Evolutionary conservation across 2,888 invertebrate genomes (phyloP).

Genomic region (Pristionchus entomophagus): DNA sequence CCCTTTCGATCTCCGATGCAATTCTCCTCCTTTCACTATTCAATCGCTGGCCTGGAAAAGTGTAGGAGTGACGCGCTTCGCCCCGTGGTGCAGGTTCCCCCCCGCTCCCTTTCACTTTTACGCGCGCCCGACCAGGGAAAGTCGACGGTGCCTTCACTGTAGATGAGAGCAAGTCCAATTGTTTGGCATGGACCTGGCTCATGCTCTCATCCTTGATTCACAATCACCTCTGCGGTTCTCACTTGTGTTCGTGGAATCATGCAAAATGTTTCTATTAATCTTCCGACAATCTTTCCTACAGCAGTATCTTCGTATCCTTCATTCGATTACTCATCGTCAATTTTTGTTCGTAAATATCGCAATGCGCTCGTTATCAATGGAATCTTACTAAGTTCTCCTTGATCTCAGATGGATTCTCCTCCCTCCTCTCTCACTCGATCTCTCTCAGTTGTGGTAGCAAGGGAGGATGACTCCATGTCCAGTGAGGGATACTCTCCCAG

Average conservation of each 20-base stretch:
- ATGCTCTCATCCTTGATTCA: no score
- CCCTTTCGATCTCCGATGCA: slow-evolving; percentile 6
- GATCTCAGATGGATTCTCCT: slow-evolving; percentile 53
- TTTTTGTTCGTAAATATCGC: neutral
- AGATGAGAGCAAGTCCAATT: no score
- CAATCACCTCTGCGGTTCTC: no score
- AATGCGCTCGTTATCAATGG: neutral
- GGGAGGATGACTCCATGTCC: slow-evolving; percentile 63
- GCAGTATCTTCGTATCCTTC: no score
- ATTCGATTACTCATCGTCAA: neutral
- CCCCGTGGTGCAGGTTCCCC: no score
- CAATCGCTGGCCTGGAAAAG: slow-evolving; percentile 35
- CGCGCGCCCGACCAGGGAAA: neutral
- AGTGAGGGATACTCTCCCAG: slow-evolving; percentile 65
- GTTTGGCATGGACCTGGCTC: no score
- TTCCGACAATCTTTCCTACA: no score
- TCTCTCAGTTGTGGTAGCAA: slow-evolving; percentile 63
- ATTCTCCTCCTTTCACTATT: slow-evolving; percentile 30
- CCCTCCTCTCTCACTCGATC: slow-evolving; percentile 59
- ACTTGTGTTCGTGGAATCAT: no score
- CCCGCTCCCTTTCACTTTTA: slow-evolving; percentile 6
- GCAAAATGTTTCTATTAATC: no score
- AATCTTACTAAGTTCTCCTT: neutral
- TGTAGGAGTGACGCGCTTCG: neutral
- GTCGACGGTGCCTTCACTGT: neutral